These are phyloP conservation scores for Cololabis saira DNA, from an alignment of 2,113 vertebrate genomes.

Conservation along the genomic window DNA sequence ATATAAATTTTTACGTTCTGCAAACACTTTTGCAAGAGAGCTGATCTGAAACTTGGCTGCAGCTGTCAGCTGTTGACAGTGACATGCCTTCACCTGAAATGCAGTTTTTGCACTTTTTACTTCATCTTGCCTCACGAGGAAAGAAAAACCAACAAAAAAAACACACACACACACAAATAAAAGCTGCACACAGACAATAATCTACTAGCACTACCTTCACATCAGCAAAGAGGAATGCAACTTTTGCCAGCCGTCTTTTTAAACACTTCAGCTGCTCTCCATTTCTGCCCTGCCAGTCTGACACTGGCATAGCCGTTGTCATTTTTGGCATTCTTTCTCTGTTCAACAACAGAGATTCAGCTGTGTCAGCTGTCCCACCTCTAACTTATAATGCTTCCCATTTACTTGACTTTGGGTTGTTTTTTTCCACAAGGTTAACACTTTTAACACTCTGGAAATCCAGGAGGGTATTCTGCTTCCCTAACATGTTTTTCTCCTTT, in stretches of 20 bases:
- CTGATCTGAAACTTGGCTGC: neutral
- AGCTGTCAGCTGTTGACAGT: no score
- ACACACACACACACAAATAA: neutral
- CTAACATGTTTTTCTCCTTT: conserved; percentile 9
- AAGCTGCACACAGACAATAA: neutral
- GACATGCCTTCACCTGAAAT: neutral
- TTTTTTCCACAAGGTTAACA: conserved; percentile 34
- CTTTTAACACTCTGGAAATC: conserved; percentile 32
- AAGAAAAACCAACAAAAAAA: neutral
- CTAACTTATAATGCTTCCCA: conserved; percentile 21
- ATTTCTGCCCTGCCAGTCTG: conserved; percentile 18
- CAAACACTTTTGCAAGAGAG: neutral
- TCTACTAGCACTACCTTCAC: neutral
- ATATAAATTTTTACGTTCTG: neutral
- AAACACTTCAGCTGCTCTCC: conserved; percentile 7
- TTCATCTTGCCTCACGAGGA: neutral
- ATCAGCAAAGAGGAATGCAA: neutral
- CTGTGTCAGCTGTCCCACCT: conserved; percentile 6
- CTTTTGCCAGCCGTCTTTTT: neutral
- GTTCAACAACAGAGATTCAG: conserved; percentile 10
- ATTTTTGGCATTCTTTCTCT: conserved; percentile 31
- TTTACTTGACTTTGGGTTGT: conserved; percentile 45
- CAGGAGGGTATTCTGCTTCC: conserved; percentile 10
- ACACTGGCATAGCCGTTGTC: conserved; percentile 5
- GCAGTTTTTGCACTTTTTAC: neutral